Conservation (phyloP, 2,797 vertebrate species). For the Anguilla pacifica region DNA sequence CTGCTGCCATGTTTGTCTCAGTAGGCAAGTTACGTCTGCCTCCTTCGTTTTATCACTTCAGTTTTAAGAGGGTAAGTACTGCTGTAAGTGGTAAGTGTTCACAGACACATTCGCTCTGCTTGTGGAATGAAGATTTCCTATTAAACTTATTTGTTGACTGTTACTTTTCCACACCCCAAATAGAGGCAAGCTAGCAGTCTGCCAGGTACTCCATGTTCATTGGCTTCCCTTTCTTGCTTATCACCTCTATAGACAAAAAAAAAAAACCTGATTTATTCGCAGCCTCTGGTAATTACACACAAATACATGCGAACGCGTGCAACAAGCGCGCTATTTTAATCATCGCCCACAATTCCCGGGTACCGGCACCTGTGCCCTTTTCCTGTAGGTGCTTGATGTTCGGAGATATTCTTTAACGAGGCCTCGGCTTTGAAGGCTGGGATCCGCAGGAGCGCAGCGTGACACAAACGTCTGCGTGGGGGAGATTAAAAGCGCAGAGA, state of each 20-base stretch:
- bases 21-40: not conserved
- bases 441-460: not conserved
- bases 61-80: not conserved
- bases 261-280: not conserved
- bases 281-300: not conserved
- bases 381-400: not conserved
- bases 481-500: not conserved
- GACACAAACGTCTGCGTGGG: not conserved
- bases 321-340: not conserved
- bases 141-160: not conserved
- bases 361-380: not conserved
- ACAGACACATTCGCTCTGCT: not conserved
- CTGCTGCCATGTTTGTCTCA: not conserved
- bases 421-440: not conserved
- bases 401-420: not conserved
- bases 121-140: not conserved
- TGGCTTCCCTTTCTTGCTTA: not conserved
- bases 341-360: not conserved
- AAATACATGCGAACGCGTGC: not conserved
- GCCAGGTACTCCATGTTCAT: not conserved
- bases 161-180: not conserved
- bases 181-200: not conserved
- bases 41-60: not conserved
- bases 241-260: not conserved
- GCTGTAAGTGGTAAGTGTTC: not conserved